These are phyloP conservation scores for Sardina pilchardus DNA, from an alignment of 2,113 vertebrate genomes.

Conservation along the genomic window DNA sequence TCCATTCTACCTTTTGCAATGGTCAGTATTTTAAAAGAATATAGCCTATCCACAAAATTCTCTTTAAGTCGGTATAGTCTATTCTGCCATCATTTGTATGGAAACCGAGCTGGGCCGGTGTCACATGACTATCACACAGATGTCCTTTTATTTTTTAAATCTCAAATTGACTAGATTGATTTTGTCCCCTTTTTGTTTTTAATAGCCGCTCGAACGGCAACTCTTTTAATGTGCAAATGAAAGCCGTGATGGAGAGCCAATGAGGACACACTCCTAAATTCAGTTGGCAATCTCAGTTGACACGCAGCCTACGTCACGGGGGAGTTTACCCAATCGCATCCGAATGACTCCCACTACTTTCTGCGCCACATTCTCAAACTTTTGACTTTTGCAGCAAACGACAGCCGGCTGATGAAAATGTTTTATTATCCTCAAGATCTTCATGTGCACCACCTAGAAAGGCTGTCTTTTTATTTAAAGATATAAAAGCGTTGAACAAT, in stretches of 20 bases:
- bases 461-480: slow-evolving; percentile 52
- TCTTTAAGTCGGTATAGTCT: background rate
- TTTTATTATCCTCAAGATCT: slow-evolving; percentile 79
- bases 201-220: slow-evolving; percentile 43
- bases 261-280: slow-evolving; percentile 52
- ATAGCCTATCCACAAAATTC: background rate
- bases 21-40: slow-evolving; percentile 4
- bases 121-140: slow-evolving; percentile 37
- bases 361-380: slow-evolving; percentile 62
- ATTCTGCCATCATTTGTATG: slow-evolving; percentile 1
- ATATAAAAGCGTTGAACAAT: slow-evolving; percentile 47
- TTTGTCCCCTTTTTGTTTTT: slow-evolving; percentile 54
- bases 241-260: slow-evolving; percentile 58
- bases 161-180: slow-evolving; percentile 56
- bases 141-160: slow-evolving; percentile 49
- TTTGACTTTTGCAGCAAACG: slow-evolving; percentile 72
- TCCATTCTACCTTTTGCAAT: background rate
- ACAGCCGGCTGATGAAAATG: slow-evolving; percentile 70
- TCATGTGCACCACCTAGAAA: slow-evolving; percentile 67
- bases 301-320: slow-evolving; percentile 53
- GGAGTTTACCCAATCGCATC: slow-evolving; percentile 59
- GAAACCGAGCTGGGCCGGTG: background rate
- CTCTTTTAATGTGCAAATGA: slow-evolving; percentile 65
- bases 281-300: slow-evolving; percentile 41
- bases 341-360: slow-evolving; percentile 50